These are phyloP conservation scores for Lepidonotus clava DNA, from an alignment of 2,888 invertebrate species.

Conservation along the genomic window DNA sequence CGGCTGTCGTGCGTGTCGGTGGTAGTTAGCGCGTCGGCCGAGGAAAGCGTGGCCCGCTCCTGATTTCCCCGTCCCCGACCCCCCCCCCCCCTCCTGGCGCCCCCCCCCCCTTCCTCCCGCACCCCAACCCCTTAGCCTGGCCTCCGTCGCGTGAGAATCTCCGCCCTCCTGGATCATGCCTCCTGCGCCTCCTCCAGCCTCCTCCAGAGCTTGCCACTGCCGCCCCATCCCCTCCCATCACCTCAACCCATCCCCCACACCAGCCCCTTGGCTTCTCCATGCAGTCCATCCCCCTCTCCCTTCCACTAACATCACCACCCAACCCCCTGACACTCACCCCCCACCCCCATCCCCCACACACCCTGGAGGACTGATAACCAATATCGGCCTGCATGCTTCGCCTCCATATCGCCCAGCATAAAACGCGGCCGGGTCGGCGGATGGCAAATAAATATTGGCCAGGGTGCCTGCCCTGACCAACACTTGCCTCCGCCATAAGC, in stretches of 20 bases:
- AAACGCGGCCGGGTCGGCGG: neutral
- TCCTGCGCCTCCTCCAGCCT: neutral
- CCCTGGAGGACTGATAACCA: constrained; percentile 29
- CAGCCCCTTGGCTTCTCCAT: neutral
- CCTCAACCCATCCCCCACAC: neutral
- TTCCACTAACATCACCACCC: neutral
- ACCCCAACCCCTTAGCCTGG: too few species aligned
- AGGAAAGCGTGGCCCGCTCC: constrained; percentile 32
- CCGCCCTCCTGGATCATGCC: neutral
- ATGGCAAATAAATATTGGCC: constrained; percentile 33
- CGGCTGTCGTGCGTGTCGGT: constrained; percentile 38
- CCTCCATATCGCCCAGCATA: neutral
- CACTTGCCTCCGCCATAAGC: too few species aligned
- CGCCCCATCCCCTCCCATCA: neutral
- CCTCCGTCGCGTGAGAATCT: constrained; percentile 15
- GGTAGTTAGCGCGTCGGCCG: constrained; percentile 13
- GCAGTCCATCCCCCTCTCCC: neutral
- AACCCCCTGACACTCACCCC: neutral
- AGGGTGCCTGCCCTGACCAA: too few species aligned
- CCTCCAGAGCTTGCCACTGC: neutral
- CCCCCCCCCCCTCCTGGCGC: neutral
- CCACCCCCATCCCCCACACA: neutral
- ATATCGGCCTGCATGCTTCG: constrained; percentile 18
- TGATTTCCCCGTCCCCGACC: constrained; percentile 30
- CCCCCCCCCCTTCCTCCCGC: neutral